Evolutionary conservation across 2,888 invertebrate species (phyloP).

Genomic region (Stenolophus ochropezus): DNA sequence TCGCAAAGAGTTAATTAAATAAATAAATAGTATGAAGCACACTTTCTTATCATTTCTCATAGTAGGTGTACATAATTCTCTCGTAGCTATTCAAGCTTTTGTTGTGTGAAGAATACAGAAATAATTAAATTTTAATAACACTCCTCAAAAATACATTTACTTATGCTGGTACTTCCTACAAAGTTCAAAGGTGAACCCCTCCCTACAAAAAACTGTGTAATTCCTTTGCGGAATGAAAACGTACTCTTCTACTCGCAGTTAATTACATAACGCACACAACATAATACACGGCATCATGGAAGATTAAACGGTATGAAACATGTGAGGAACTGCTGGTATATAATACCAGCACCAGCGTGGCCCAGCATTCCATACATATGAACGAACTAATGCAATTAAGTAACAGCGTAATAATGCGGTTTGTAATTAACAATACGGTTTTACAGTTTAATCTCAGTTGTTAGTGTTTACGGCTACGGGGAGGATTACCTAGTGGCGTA

Average conservation of each 20-base stretch:
- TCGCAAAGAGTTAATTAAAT: too few relatives aligned
- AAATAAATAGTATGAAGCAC: too few relatives aligned
- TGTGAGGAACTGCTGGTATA: slow-evolving; percentile 50
- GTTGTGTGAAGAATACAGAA: neutral
- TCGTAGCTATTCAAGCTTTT: neutral
- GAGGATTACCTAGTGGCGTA: neutral
- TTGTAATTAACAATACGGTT: slow-evolving; percentile 63
- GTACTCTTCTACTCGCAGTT: neutral
- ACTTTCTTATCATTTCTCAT: too few relatives aligned
- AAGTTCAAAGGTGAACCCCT: neutral
- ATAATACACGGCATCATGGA: slow-evolving; percentile 31
- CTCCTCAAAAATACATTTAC: neutral
- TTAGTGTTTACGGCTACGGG: slow-evolving; percentile 61
- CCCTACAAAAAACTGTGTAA: neutral
- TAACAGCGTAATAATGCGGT: slow-evolving; percentile 62
- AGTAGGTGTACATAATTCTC: too few relatives aligned
- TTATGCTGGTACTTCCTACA: neutral
- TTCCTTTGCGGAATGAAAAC: neutral
- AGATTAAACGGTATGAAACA: slow-evolving; percentile 52
- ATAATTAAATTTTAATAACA: neutral
- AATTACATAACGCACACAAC: slow-evolving; percentile 14
- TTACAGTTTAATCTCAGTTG: slow-evolving; percentile 62
- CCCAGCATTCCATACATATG: slow-evolving; percentile 56
- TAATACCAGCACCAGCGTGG: slow-evolving; percentile 30
- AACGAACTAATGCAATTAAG: slow-evolving; percentile 62